These are phyloP conservation scores for Nymphalis c-album DNA, from an alignment of 2,888 invertebrate species.

Conservation along the genomic window DNA sequence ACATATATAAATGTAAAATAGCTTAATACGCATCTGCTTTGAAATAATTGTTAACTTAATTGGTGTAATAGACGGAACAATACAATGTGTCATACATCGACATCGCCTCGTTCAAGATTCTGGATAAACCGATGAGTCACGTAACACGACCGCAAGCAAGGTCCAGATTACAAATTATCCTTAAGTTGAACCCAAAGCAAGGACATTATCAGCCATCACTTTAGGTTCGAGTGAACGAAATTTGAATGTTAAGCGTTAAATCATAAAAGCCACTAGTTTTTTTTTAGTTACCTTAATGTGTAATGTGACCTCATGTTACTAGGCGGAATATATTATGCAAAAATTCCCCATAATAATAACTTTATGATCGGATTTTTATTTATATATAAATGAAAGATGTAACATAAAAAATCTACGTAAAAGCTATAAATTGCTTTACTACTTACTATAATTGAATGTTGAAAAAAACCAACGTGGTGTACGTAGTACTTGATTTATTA, in stretches of 20 bases:
- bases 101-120: conserved; percentile 29
- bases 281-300: too few relatives aligned
- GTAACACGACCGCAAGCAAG: conserved; percentile 36
- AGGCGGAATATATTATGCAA: too few relatives aligned
- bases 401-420: too few relatives aligned
- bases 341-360: too few relatives aligned
- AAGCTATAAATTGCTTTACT: too few relatives aligned
- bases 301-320: too few relatives aligned
- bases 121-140: conserved; percentile 53
- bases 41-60: conserved; percentile 8
- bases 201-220: conserved; percentile 24
- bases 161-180: conserved; percentile 52
- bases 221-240: conserved; percentile 31
- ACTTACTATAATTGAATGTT: too few relatives aligned
- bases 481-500: too few relatives aligned
- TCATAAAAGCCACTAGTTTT: background rate
- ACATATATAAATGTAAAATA: background rate
- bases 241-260: conserved; percentile 26
- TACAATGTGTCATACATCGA: conserved; percentile 1
- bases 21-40: background rate
- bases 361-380: too few relatives aligned
- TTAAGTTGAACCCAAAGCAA: conserved; percentile 39
- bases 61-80: conserved; percentile 12
- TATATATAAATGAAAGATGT: too few relatives aligned
- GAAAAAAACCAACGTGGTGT: too few relatives aligned